Evolutionary conservation across 2,888 invertebrate genomes (phyloP), one percentile per base, ranked within the genome.

Genomic region (Xestia c-nigrum): DNA sequence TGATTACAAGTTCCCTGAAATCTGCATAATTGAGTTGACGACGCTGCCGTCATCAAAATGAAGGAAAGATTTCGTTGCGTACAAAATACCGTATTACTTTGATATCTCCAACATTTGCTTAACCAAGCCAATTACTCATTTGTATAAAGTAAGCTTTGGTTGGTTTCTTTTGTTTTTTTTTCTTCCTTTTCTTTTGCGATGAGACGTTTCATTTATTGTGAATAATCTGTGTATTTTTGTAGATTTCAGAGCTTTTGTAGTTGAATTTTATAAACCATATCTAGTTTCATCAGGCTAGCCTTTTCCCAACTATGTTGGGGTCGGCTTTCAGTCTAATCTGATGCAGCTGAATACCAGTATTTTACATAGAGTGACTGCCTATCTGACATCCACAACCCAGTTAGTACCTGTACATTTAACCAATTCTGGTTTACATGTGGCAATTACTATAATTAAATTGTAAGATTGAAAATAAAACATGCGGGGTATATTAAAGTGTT

Each of bases 11-110:
- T 87, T 86, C 40, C 69, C 72, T 72, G 72, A 80, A 81, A 88
- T 88, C 85, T 88, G 81, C 88, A 89, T 88, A 88, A 88, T 88
- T 83, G 80, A 81, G 79, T 89, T 88, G 86, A 87, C 83, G 77
- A 78, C 75, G 65, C 78, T 64, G 71, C 65, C 74, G 61, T 76
- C 85, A 77, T 80, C 68, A 69, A 81, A 88, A 89, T 84, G 79
- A 80, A 79, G 77, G 78, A 71, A 81, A 77, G 76, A 78, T 89
- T 83, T 81, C 74, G 78, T 83, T 85, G 76, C 80, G 63, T 80
- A 83, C 71, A 71, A 76, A 88, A 81, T 84, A 78, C 76, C 74
- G 63, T 83, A 72, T 81, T 78, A 84, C 81, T 85, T 81, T 76
- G 81, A 57, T 69, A 68, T 82, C 68, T 78, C 52, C 57, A 65